Evolutionary conservation across 2,797 vertebrate species (phyloP).

Genomic region (Naso thynnoides): DNA sequence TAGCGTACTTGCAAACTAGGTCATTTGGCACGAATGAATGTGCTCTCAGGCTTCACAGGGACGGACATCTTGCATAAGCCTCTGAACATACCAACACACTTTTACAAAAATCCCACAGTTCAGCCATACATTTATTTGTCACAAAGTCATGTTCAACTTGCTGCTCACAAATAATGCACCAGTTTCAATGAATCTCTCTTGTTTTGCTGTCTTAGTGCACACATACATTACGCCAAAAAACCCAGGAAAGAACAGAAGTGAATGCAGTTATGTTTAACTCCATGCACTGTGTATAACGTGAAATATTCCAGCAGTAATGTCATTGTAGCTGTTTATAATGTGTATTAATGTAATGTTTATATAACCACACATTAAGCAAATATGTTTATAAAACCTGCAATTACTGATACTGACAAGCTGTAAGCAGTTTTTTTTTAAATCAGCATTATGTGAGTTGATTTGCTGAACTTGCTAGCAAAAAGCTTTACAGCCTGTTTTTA

Average conservation of each 20-base stretch:
- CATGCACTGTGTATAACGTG: background rate
- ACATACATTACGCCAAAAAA: constrained; percentile 8
- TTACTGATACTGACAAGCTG: background rate
- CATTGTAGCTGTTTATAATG: background rate
- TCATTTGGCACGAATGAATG: constrained; percentile 78
- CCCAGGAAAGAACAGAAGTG: background rate
- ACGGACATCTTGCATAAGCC: constrained; percentile 70
- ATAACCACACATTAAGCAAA: background rate
- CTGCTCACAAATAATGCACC: background rate
- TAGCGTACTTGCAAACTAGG: constrained; percentile 79
- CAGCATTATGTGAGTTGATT: too few relatives aligned
- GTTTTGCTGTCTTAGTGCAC: constrained; percentile 5
- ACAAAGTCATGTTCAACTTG: constrained; percentile 16
- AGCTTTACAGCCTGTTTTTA: background rate
- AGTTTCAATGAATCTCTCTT: background rate
- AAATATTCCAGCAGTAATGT: background rate
- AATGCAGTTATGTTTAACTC: background rate
- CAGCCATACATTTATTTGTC: constrained; percentile 29
- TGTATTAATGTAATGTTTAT: background rate
- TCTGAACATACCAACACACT: constrained; percentile 46
- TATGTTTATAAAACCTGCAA: background rate
- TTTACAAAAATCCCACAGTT: constrained; percentile 29
- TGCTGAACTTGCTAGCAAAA: background rate
- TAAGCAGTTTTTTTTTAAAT: background rate
- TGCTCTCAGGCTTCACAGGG: constrained; percentile 71